A percentile compares a stretch with the other conserved stretches of the same genome.
These are phyloP conservation scores for Caenorhabditis plicata DNA, from an alignment of 2,888 invertebrate genomes.

Conservation along the genomic window DNA sequence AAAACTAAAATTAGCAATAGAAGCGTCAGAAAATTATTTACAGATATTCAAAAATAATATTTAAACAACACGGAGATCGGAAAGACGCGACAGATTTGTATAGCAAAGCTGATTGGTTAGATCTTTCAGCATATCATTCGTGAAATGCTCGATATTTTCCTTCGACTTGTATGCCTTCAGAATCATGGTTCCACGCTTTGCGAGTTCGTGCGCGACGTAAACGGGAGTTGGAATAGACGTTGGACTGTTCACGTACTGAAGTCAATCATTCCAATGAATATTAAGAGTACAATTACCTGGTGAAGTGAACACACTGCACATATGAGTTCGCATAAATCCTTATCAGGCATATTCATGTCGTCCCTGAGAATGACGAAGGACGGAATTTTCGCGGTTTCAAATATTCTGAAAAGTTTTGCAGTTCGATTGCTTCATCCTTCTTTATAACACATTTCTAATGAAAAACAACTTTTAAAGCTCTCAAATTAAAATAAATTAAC, in stretches of 20 bases:
- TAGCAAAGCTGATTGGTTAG: slow-evolving; percentile 16
- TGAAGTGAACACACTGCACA: slow-evolving; percentile 28
- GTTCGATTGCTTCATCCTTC: slow-evolving; percentile 9
- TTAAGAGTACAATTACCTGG: slow-evolving; percentile 9
- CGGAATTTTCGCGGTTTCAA: slow-evolving; percentile 28
- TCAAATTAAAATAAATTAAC: too few relatives aligned
- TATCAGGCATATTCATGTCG: slow-evolving; percentile 21
- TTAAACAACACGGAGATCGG: slow-evolving; percentile 18
- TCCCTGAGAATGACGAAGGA: slow-evolving; percentile 24
- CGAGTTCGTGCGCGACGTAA: slow-evolving; percentile 49
- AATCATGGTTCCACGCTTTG: slow-evolving; percentile 45
- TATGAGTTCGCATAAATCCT: slow-evolving; percentile 16
- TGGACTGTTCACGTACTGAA: slow-evolving; percentile 49
- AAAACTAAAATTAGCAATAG: too few relatives aligned
- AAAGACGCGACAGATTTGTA: slow-evolving; percentile 12
- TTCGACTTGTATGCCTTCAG: slow-evolving; percentile 28
- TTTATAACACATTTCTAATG: too few relatives aligned
- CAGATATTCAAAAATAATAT: too few relatives aligned
- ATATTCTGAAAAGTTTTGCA: slow-evolving; percentile 15
- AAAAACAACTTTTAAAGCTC: too few relatives aligned
- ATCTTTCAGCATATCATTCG: too few relatives aligned
- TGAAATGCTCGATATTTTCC: background rate
- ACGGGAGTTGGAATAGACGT: slow-evolving; percentile 54
- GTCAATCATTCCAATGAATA: background rate
- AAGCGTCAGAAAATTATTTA: too few relatives aligned